Conservation (phyloP, 2,888 invertebrate species). For the Zele albiditarsus region DNA sequence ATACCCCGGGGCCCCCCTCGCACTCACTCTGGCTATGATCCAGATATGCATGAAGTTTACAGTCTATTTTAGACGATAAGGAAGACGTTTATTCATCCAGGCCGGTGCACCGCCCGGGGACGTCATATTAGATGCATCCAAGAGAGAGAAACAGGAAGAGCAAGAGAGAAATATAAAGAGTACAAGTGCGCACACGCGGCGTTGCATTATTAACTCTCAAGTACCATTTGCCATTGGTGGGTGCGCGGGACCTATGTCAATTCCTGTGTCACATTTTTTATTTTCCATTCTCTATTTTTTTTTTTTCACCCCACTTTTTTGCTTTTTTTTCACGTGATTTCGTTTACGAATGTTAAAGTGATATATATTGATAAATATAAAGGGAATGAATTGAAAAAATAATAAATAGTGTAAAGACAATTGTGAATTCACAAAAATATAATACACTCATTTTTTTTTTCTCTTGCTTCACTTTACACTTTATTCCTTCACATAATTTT, state of each 20-base stretch:
- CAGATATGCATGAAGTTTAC: constrained; percentile 69
- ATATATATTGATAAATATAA: too few species aligned
- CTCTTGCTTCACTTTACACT: too few species aligned
- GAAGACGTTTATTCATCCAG: constrained; percentile 71
- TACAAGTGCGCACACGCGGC: constrained; percentile 16
- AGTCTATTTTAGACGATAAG: constrained; percentile 71
- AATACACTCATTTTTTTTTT: too few species aligned
- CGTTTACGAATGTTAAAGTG: too few species aligned
- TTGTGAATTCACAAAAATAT: too few species aligned
- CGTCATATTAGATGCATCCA: constrained; percentile 54
- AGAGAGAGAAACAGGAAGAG: constrained; percentile 11
- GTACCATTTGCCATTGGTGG: constrained; percentile 1
- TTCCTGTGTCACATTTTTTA: neutral
- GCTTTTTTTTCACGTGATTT: too few species aligned
- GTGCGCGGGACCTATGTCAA: neutral
- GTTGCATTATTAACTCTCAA: constrained; percentile 13
- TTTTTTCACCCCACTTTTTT: neutral
- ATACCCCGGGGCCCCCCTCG: constrained; percentile 52
- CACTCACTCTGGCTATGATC: constrained; percentile 65
- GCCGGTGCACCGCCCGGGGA: constrained; percentile 52
- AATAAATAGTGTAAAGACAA: too few species aligned
- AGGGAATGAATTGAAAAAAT: too few species aligned
- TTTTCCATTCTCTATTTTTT: neutral
- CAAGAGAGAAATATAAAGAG: neutral
- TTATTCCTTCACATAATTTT: too few species aligned